A percentile compares a stretch with the other conserved stretches of the same genome.
These are phyloP conservation scores for Syngnathus scovelli DNA, from an alignment of 2,113 vertebrate genomes.

Conservation along the genomic window DNA sequence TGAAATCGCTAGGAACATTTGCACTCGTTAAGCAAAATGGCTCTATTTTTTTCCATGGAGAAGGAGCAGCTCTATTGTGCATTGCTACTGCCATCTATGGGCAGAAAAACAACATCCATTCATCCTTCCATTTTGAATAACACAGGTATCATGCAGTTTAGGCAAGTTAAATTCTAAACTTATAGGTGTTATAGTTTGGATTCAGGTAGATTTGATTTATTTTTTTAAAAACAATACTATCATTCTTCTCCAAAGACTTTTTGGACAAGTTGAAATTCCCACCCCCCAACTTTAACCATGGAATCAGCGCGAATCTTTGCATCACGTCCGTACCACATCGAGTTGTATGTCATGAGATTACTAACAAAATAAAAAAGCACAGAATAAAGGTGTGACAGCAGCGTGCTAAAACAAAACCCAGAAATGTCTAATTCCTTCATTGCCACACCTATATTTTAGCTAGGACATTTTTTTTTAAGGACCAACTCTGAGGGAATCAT, in stretches of 20 bases:
- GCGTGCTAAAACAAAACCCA: not conserved
- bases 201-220: not conserved
- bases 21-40: constrained; percentile 5
- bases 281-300: not conserved
- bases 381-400: not conserved
- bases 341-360: not conserved
- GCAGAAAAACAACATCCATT: constrained; percentile 5
- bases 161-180: not conserved
- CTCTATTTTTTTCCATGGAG: not conserved
- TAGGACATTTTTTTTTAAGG: not conserved
- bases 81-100: constrained; percentile 66
- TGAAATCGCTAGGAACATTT: not conserved
- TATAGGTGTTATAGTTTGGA: not conserved
- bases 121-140: no score
- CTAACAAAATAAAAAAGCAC: not conserved
- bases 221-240: not conserved
- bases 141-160: no score
- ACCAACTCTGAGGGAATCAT: not conserved
- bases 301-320: not conserved
- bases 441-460: not conserved
- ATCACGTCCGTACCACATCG: not conserved
- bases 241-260: not conserved
- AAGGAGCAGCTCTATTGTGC: constrained; percentile 25
- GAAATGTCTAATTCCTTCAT: not conserved
- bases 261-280: not conserved